These are phyloP conservation scores for Pachypsylla venusta DNA, from an alignment of 1,140 invertebrate species.

Conservation along the genomic window DNA sequence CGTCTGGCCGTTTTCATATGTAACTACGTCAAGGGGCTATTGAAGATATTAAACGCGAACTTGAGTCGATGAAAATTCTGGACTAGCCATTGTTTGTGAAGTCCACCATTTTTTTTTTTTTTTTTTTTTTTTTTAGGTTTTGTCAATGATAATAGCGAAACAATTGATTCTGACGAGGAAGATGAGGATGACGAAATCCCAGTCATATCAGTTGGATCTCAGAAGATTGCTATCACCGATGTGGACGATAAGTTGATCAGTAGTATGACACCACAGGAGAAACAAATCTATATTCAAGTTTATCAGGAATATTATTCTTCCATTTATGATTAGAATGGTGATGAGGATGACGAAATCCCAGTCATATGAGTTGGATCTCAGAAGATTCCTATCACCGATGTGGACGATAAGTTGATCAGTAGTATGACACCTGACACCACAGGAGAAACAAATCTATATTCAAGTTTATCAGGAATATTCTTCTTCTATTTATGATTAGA, in stretches of 20 bases:
- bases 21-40: no score
- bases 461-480: constrained; percentile 88
- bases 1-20: no score
- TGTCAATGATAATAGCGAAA: constrained; percentile 29
- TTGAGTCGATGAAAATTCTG: no score
- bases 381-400: constrained; percentile 59
- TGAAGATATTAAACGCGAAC: no score
- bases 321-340: constrained; percentile 53
- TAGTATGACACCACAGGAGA: constrained; percentile 84
- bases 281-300: constrained; percentile 83
- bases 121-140: neutral
- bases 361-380: constrained; percentile 66
- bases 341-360: constrained; percentile 70
- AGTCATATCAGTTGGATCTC: constrained; percentile 63
- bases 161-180: constrained; percentile 41
- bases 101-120: no score
- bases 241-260: constrained; percentile 71
- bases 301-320: constrained; percentile 87
- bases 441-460: constrained; percentile 88
- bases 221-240: constrained; percentile 59
- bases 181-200: constrained; percentile 56
- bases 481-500: constrained; percentile 61
- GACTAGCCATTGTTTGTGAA: no score
- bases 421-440: constrained; percentile 87
- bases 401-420: constrained; percentile 69